A percentile compares a stretch with the other conserved stretches of the same genome.
These are phyloP conservation scores for Charadrius vociferus DNA, from an alignment of 2,113 vertebrate species.

Conservation along the genomic window DNA sequence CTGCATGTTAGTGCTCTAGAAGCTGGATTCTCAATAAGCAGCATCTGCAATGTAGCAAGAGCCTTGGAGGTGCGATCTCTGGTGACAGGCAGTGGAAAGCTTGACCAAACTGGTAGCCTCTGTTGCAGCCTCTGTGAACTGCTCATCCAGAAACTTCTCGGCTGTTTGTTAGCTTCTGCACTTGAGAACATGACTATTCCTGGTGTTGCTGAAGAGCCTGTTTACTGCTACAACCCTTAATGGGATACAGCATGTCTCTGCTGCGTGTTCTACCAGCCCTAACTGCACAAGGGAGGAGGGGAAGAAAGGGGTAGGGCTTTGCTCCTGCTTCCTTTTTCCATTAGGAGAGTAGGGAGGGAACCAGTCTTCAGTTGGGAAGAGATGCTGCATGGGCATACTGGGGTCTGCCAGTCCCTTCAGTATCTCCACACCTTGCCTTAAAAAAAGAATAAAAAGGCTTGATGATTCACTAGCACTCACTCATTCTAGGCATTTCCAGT, in stretches of 20 bases:
- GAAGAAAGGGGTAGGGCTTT: not conserved
- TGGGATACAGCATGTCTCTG: slow-evolving; percentile 5
- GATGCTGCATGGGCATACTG: not conserved
- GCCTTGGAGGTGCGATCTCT: not conserved
- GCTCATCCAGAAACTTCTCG: slow-evolving; percentile 43
- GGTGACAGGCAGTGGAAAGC: not conserved
- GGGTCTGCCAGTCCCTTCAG: not conserved
- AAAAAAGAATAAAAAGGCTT: not conserved
- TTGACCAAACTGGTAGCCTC: not conserved
- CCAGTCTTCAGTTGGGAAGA: not conserved
- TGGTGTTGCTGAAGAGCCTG: slow-evolving; percentile 39
- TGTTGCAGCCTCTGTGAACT: not conserved
- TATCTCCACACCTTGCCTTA: not conserved
- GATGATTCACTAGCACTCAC: not conserved
- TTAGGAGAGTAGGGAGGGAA: not conserved
- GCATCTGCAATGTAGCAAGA: not conserved
- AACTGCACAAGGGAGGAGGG: not conserved
- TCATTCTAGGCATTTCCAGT: not conserved
- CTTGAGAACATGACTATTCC: slow-evolving; percentile 36
- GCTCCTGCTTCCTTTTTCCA: not conserved
- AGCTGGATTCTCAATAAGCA: not conserved
- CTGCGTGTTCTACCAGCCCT: not conserved
- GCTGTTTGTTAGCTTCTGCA: slow-evolving; percentile 1
- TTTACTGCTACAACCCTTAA: slow-evolving; percentile 14
- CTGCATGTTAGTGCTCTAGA: not conserved